These are phyloP conservation scores for Aldrovandia affinis DNA, from an alignment of 2,797 vertebrate species.

Conservation along the genomic window DNA sequence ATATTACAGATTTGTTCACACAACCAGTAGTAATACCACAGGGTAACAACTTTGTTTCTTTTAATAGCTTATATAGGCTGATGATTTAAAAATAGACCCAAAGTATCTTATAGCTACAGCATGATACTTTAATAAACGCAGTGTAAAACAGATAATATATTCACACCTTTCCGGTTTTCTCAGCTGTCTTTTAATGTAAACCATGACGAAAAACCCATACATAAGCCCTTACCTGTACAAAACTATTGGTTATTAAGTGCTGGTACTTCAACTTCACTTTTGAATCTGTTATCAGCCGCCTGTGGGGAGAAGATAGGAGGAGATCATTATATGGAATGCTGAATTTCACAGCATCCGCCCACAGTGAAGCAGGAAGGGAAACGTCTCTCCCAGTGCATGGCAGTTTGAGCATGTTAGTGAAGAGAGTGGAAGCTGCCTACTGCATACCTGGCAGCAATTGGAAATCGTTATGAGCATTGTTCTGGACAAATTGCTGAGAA, in stretches of 20 bases:
- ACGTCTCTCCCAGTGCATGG: not conserved
- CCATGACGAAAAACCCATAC: not conserved
- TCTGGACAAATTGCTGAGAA: too few relatives aligned
- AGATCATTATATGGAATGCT: not conserved
- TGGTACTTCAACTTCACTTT: constrained; percentile 99
- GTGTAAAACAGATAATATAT: not conserved
- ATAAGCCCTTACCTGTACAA: constrained; percentile 94
- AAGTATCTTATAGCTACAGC: constrained; percentile 2
- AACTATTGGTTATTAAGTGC: constrained; percentile 99
- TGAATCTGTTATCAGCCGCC: constrained; percentile 99
- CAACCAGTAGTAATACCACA: not conserved
- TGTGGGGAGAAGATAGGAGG: constrained; percentile 59
- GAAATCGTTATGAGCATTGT: too few relatives aligned
- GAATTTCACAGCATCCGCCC: not conserved
- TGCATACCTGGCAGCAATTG: too few relatives aligned
- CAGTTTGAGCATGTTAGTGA: not conserved
- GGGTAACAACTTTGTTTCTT: not conserved
- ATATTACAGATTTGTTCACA: not conserved
- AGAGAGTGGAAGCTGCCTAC: too few relatives aligned
- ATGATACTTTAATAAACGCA: not conserved
- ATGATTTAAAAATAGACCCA: not conserved
- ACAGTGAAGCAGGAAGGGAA: not conserved
- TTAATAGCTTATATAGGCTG: not conserved
- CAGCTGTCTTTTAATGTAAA: not conserved
- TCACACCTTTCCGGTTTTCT: not conserved